A percentile compares a stretch with the other conserved stretches of the same genome.
These are phyloP conservation scores for Lamellibrachia columna DNA, from an alignment of 2,888 invertebrate genomes.

Conservation along the genomic window DNA sequence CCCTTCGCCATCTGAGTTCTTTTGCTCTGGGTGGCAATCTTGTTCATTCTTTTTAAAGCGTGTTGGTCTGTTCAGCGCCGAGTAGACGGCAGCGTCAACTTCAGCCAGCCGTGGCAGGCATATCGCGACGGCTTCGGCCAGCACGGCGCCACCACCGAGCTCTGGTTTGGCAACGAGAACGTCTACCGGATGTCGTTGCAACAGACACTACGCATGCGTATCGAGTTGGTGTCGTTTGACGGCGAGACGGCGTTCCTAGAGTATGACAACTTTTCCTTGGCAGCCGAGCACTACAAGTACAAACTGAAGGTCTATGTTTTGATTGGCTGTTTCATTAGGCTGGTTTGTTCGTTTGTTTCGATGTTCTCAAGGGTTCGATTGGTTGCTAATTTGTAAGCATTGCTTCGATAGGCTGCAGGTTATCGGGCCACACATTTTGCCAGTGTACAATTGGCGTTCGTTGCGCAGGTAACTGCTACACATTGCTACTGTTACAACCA, in stretches of 20 bases:
- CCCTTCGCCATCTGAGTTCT: no score
- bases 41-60: neutral
- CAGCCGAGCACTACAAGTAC: neutral
- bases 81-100: neutral
- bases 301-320: neutral
- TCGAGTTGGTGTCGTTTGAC: neutral
- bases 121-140: neutral
- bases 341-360: neutral
- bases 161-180: neutral
- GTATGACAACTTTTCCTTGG: neutral
- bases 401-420: neutral
- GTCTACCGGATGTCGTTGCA: constrained; percentile 6
- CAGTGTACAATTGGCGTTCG: neutral
- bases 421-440: neutral
- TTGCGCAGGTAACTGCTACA: neutral
- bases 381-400: neutral
- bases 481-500: neutral
- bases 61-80: neutral
- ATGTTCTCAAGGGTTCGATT: neutral
- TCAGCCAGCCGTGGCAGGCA: neutral
- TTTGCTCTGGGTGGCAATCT: no score
- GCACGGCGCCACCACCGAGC: neutral
- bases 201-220: neutral
- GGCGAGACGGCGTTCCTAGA: neutral
- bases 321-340: neutral